These are phyloP conservation scores for Echinometra lucunter DNA, from an alignment of 53 echinoderm and acorn worm genomes.

Conservation along the genomic window DNA sequence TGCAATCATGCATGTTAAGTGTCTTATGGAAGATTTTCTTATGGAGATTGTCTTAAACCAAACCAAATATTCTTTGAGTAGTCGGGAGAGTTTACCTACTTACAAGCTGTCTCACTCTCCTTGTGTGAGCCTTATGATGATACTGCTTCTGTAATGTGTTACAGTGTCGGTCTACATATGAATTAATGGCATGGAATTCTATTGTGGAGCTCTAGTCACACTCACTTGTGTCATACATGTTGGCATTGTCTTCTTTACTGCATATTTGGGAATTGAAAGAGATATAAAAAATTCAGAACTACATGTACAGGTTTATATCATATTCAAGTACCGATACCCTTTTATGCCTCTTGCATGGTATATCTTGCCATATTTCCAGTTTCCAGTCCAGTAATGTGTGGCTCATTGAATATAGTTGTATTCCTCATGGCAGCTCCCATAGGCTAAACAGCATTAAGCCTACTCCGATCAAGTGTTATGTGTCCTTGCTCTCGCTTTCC, in stretches of 20 bases:
- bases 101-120: neutral
- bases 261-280: neutral
- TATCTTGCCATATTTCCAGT: neutral
- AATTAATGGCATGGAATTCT: neutral
- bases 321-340: neutral
- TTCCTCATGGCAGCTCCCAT: neutral
- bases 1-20: too few species aligned
- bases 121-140: neutral
- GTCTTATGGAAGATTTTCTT: too few species aligned
- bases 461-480: neutral
- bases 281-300: neutral
- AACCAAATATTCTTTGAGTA: too few species aligned
- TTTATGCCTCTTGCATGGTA: neutral
- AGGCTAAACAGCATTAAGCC: neutral
- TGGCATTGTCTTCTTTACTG: too few species aligned
- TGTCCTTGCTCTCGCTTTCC: constrained; percentile 11
- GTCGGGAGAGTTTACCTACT: neutral
- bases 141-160: neutral
- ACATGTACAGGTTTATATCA: neutral
- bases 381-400: neutral
- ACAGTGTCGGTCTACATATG: neutral
- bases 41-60: too few species aligned
- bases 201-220: too few species aligned
- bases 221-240: too few species aligned
- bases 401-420: neutral